These are phyloP conservation scores for Listronotus oregonensis DNA, from an alignment of 1,140 invertebrate genomes.

Conservation along the genomic window DNA sequence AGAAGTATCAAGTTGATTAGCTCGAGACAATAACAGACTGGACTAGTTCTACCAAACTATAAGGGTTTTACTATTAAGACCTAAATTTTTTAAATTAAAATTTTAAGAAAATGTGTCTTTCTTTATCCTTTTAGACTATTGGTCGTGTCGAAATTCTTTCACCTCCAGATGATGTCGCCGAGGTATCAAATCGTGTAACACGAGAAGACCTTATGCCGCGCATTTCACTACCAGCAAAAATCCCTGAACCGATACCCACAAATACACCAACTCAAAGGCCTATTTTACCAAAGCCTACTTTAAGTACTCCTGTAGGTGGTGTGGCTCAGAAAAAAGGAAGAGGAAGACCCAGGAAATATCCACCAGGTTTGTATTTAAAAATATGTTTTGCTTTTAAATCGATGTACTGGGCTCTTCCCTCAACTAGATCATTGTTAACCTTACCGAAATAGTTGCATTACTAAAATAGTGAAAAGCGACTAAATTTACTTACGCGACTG, in stretches of 20 bases:
- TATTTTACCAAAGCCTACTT: not conserved
- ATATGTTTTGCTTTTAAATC: too few relatives aligned
- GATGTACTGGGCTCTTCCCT: too few relatives aligned
- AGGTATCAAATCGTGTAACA: slow-evolving; percentile 10
- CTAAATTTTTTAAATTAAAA: too few relatives aligned
- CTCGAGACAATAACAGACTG: too few relatives aligned
- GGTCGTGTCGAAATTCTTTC: slow-evolving; percentile 31
- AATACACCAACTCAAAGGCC: not conserved
- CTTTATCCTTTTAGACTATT: slow-evolving; percentile 29
- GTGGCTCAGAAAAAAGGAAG: slow-evolving; percentile 37
- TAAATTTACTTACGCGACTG: too few relatives aligned
- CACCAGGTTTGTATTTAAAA: slow-evolving; percentile 23
- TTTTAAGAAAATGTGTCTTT: too few relatives aligned
- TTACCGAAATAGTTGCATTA: too few relatives aligned
- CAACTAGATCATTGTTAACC: too few relatives aligned
- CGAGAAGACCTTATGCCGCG: slow-evolving; percentile 21
- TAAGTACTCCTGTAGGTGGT: not conserved
- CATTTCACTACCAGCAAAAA: not conserved
- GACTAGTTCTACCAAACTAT: too few relatives aligned
- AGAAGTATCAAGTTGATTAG: too few relatives aligned
- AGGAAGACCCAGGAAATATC: slow-evolving; percentile 44
- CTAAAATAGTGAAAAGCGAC: too few relatives aligned
- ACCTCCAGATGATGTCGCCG: slow-evolving; percentile 2
- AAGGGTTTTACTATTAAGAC: too few relatives aligned
- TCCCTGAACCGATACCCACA: not conserved